Evolutionary conservation across 2,113 vertebrate species (phyloP).

Genomic region (Rissa tridactyla): DNA sequence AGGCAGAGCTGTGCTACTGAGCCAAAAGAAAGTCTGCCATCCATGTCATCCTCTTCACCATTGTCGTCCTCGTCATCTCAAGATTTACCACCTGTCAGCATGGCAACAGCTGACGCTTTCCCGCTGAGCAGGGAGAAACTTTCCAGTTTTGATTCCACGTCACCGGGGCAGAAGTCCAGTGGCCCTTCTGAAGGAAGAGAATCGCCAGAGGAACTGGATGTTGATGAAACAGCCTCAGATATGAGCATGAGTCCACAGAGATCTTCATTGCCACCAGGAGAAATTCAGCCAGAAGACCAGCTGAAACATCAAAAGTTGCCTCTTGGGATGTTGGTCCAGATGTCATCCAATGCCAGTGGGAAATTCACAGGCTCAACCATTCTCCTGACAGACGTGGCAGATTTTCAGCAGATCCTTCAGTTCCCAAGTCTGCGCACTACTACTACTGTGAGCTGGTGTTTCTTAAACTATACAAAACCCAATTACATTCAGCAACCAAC

Average conservation of each 20-base stretch:
- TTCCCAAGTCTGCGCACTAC: conserved; percentile 93
- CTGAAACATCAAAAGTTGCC: conserved; percentile 75
- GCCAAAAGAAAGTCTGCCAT: conserved; percentile 79
- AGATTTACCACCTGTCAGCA: conserved; percentile 74
- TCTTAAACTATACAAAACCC: conserved; percentile 95
- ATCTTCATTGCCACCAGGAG: conserved; percentile 75
- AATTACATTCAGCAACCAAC: conserved; percentile 82
- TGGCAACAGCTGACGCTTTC: conserved; percentile 69
- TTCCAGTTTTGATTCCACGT: conserved; percentile 80
- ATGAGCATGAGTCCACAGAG: conserved; percentile 82
- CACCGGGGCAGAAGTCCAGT: conserved; percentile 84
- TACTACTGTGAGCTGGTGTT: conserved; percentile 97
- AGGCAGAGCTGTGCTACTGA: conserved; percentile 84
- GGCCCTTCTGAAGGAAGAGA: conserved; percentile 82
- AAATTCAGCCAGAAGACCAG: conserved; percentile 74
- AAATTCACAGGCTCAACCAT: conserved; percentile 76
- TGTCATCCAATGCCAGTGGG: conserved; percentile 76
- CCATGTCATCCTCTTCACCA: conserved; percentile 68
- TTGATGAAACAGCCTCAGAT: conserved; percentile 85
- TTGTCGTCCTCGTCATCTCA: conserved; percentile 84
- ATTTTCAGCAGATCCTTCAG: conserved; percentile 88
- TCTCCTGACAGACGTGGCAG: conserved; percentile 82
- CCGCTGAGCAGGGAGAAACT: conserved; percentile 74
- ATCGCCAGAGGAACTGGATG: conserved; percentile 88
- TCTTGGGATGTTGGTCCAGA: conserved; percentile 84